phyloP scores from a whole-genome alignment of 2,113 vertebrate species.

The Podarcis cretensis region DNA sequence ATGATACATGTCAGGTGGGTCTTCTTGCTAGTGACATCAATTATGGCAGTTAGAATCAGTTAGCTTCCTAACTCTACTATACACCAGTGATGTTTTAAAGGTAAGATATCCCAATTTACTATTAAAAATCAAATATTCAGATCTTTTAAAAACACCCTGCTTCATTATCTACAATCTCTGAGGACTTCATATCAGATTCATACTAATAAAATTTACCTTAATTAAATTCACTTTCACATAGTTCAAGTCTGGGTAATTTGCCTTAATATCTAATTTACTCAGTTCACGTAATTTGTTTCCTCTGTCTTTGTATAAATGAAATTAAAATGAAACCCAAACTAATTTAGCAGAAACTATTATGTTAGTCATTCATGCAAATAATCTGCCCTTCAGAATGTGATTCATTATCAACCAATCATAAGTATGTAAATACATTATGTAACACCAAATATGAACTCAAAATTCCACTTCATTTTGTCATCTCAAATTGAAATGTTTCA shows the following conservation, averaged over 20 bases:
- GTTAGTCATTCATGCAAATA: constrained; percentile 8
- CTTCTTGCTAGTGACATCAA: background rate
- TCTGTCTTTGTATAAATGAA: constrained; percentile 9
- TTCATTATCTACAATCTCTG: background rate
- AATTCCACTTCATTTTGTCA: background rate
- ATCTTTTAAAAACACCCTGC: background rate
- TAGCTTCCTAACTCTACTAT: background rate
- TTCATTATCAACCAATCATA: constrained; percentile 19
- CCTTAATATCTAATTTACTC: constrained; percentile 4
- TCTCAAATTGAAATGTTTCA: background rate
- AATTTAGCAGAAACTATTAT: constrained; percentile 12
- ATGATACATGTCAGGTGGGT: background rate
- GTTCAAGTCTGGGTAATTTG: background rate
- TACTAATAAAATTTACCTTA: background rate
- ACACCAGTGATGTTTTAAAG: background rate
- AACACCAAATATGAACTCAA: background rate
- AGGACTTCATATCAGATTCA: background rate
- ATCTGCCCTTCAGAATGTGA: constrained; percentile 5
- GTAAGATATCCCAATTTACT: background rate
- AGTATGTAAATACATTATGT: background rate
- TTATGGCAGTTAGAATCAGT: background rate
- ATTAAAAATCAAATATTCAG: background rate
- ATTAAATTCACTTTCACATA: constrained; percentile 14
- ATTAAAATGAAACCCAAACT: background rate
- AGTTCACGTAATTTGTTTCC: constrained; percentile 2